Base-by-base conservation (phyloP, 2,113 vertebrate genomes). In the Drymodes brunneopygia region DNA sequence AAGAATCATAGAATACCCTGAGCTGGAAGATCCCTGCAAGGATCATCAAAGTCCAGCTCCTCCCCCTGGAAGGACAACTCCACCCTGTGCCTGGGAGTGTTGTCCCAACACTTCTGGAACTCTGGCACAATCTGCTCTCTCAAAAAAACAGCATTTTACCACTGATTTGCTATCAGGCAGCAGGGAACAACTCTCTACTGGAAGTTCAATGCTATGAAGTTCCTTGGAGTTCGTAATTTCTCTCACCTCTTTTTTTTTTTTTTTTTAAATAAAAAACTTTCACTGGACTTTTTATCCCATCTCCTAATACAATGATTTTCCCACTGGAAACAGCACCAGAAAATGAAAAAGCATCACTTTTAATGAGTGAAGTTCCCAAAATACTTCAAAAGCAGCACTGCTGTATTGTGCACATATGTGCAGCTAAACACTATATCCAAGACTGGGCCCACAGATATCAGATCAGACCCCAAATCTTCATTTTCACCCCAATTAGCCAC, bases 231-330 rank as follows among this genome's bases (percentile, higher is more conserved):
- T 75, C n/a, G 45, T 58, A 7, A 53, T 47, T 67, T 15, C 36
- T 45, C 11, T 10, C 3, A 7, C 2, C 2, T 7, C 2, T 17
- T 11, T 24, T 17, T 23, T 6, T 20, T n/a, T 31, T 38, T 35
- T 24, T 57, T 48, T 45, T 79, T 7, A 7, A 57, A 31, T 19
- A 14, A 44, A 45, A 15, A 83, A 13, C 35, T 33, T 86, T n/a
- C 42, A 47, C 50, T 69, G 10, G 38, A 74, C 45, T 61, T 91
- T 4, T 18, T 19, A 70, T 18, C 15, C 14, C 2, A 9, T 33
- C 13, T 69, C 31, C 75, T 61, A 79, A 48, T 10, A 54, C 12
- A 84, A 0, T 9, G 58, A n/a, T 36, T 48, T 88, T 35, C 44
- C 27, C 47, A 42, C 33, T 56, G 29, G 9, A 44, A 79, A 56